Percentiles rank a stretch among this genome's conserved stretches.
These are phyloP conservation scores for Echinarachnius parma DNA, from an alignment of 53 echinoderm and acorn worm species.

Conservation along the genomic window DNA sequence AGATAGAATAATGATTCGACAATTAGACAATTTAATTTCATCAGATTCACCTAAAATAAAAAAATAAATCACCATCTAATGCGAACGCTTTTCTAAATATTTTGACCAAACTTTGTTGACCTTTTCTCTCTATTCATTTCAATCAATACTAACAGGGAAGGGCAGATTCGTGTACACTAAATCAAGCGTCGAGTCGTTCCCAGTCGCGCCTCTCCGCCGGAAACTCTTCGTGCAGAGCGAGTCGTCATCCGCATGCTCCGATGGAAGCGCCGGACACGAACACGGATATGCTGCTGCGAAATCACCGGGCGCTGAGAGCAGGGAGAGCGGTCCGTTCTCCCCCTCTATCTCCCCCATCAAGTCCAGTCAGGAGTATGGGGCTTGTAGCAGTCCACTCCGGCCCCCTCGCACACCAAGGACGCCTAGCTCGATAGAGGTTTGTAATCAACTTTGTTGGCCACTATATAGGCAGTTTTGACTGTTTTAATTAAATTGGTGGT, in stretches of 20 bases:
- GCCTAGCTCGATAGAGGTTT: constrained; percentile 28
- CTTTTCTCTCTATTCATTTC: background rate
- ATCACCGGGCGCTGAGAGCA: too few relatives aligned
- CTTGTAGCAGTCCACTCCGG: background rate
- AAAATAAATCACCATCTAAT: too few relatives aligned
- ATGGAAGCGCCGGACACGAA: too few relatives aligned
- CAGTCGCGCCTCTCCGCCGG: constrained; percentile 64
- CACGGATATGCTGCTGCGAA: too few relatives aligned
- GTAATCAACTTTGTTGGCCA: too few relatives aligned
- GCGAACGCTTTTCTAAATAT: too few relatives aligned
- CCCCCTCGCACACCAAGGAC: constrained; percentile 1
- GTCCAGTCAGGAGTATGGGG: constrained; percentile 32
- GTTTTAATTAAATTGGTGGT: too few relatives aligned
- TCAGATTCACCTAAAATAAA: too few relatives aligned
- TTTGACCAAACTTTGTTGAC: too few relatives aligned
- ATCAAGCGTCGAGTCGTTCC: constrained; percentile 45
- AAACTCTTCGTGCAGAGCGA: constrained; percentile 72
- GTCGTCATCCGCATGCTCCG: constrained; percentile 30
- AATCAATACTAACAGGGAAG: background rate
- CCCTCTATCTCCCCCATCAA: constrained; percentile 29
- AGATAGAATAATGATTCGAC: too few relatives aligned
- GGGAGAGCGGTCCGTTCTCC: constrained; percentile 40
- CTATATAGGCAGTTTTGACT: too few relatives aligned
- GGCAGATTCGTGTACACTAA: constrained; percentile 40
- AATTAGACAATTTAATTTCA: too few relatives aligned